Conservation (phyloP, 2,113 vertebrate genomes). For the Solenodon paradoxus region DNA sequence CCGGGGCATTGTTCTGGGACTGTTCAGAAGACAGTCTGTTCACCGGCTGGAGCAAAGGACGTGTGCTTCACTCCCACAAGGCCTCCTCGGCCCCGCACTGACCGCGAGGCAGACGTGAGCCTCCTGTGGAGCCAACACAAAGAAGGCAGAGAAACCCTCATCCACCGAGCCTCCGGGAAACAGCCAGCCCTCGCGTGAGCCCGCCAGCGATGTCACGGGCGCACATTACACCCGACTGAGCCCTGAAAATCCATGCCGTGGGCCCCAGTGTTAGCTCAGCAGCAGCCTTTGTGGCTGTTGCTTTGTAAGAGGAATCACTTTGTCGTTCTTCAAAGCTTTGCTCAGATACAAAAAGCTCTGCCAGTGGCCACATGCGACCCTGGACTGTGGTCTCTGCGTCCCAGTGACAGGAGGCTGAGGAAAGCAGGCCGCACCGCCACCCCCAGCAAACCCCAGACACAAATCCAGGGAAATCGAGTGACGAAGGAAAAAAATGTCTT, state of each 20-base stretch:
- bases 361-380: background rate
- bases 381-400: fast-evolving
- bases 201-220: too few relatives aligned
- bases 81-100: too few relatives aligned
- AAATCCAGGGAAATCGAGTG: background rate
- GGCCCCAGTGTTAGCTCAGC: too few relatives aligned
- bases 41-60: background rate
- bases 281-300: background rate
- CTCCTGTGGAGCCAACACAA: too few relatives aligned
- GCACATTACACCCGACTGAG: too few relatives aligned
- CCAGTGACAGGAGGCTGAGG: background rate
- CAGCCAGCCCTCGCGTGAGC: too few relatives aligned
- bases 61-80: background rate
- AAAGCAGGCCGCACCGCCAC: too few relatives aligned
- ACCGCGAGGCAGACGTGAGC: too few relatives aligned
- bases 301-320: background rate
- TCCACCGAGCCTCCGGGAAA: too few relatives aligned
- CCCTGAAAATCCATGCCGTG: background rate
- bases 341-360: background rate
- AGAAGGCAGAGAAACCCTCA: too few relatives aligned
- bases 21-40: background rate
- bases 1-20: background rate
- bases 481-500: background rate
- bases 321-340: background rate
- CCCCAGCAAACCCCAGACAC: background rate